Conservation (phyloP, 2,797 vertebrate genomes). For the Neosalanx taihuensis region DNA sequence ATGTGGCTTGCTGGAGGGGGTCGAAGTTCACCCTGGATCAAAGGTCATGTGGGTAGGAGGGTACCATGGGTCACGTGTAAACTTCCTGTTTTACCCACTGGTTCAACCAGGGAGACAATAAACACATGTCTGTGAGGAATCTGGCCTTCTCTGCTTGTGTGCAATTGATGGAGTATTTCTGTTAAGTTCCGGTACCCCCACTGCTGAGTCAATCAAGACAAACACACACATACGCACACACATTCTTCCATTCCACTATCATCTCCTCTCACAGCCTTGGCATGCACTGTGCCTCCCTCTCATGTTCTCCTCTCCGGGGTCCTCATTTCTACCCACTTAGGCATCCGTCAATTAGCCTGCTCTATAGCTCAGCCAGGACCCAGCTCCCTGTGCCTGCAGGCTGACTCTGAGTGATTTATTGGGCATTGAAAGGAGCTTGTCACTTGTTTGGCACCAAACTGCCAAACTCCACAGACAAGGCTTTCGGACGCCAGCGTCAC, state of each 20-base stretch:
- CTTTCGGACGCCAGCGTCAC: constrained; percentile 10
- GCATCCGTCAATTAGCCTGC: constrained; percentile 7
- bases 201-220: neutral
- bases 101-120: constrained; percentile 37
- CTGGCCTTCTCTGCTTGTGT: constrained; percentile 20
- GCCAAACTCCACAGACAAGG: constrained; percentile 9
- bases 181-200: neutral
- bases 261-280: constrained; percentile 19
- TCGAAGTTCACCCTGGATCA: constrained; percentile 22
- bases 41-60: constrained; percentile 56
- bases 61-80: constrained; percentile 43
- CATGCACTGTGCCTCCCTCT: constrained; percentile 18
- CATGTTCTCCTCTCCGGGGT: constrained; percentile 20
- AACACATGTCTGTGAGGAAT: constrained; percentile 55
- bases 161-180: neutral
- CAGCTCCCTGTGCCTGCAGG: constrained; percentile 24
- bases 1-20: constrained; percentile 42
- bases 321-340: constrained; percentile 26
- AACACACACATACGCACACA: neutral
- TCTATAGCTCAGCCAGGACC: constrained; percentile 17
- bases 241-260: constrained; percentile 36
- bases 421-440: constrained; percentile 51
- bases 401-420: constrained; percentile 41
- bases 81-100: constrained; percentile 63
- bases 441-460: constrained; percentile 31